Base-by-base conservation (phyloP, 2,888 invertebrate genomes). In the Dryobota labecula region DNA sequence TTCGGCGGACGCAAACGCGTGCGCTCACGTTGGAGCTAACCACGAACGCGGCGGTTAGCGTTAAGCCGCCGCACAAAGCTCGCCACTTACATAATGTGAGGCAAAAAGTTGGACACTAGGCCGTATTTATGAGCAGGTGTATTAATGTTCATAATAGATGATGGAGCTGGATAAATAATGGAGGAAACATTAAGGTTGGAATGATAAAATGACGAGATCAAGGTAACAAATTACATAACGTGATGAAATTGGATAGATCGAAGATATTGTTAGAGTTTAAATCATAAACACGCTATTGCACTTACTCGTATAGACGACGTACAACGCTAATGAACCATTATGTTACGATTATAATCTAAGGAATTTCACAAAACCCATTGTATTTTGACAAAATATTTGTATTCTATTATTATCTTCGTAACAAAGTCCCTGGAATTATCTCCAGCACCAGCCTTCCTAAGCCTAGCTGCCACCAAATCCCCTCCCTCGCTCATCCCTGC, bases 51-150 rank as follows among this genome's bases (percentile, higher is more conserved):
- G 76, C 63, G 78, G 80, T 79, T 82, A 78, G 61, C 80, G 82
- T 71, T 84, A 84, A 84, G 85, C 79, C 70, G 66, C 78, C 76
- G 61, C 75, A 74, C 73, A 86, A 85, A 80, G 83, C 80, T 73
- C 49, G 54, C 80, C 75, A 78, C 78, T 84, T 78, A 73, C 73
- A 71, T 83, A 73, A 73, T 71, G 64, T 70, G 70, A 80, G 78
- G 72, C 62, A 77, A 83, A 83, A 85, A 80, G 70, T 75, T 77
- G 54, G 70, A 83, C 79, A 67, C 76, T 69, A 82, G 61, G 67
- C 76, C 58, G 38, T 80, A 76, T 83, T 72, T 76, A 76, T 83
- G 76, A 79, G 80, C 69, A 82, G 57, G 70, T 76, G 65, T 72
- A 76, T 83, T 79, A 79, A 61, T 72, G 76, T 64, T 83, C 54